A percentile compares a stretch with the other conserved stretches of the same genome.
Conservation (phyloP, 2,888 invertebrate species). For the Ditula angustiorana region DNA sequence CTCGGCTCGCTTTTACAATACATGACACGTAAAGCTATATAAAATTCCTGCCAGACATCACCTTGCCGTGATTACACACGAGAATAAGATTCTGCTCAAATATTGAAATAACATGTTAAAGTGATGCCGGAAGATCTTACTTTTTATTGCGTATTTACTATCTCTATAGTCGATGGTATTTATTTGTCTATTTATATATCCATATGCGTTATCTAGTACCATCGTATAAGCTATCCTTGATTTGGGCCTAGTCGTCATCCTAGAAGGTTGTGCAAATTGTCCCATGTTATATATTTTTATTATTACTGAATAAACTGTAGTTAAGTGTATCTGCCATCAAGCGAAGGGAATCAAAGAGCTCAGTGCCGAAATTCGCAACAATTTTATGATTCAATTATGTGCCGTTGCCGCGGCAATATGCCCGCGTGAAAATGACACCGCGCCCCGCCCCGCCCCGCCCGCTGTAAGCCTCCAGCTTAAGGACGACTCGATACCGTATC, state of each 20-base stretch:
- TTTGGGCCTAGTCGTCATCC: no score
- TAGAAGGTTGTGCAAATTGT: no score
- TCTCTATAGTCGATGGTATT: no score
- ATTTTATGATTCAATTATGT: slow-evolving; percentile 77
- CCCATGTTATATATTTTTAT: background rate
- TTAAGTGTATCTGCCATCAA: slow-evolving; percentile 15
- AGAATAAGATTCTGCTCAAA: slow-evolving; percentile 7
- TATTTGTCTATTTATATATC: no score
- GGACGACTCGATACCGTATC: slow-evolving; percentile 57
- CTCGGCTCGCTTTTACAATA: slow-evolving; percentile 26
- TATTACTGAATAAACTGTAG: background rate
- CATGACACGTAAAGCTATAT: slow-evolving; percentile 29
- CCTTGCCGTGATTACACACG: slow-evolving; percentile 12
- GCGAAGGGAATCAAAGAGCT: slow-evolving; percentile 59
- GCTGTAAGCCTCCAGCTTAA: slow-evolving; percentile 56
- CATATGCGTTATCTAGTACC: no score
- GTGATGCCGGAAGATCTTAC: no score
- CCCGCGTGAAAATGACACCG: slow-evolving; percentile 75
- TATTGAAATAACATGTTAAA: slow-evolving; percentile 1
- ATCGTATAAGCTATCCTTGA: no score
- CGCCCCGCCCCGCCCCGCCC: slow-evolving; percentile 48
- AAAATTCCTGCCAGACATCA: slow-evolving; percentile 22
- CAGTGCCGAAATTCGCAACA: slow-evolving; percentile 62
- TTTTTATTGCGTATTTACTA: background rate
- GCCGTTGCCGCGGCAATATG: slow-evolving; percentile 66